Conservation (phyloP, 2,888 invertebrate genomes). For the Hydriomena furcata region DNA sequence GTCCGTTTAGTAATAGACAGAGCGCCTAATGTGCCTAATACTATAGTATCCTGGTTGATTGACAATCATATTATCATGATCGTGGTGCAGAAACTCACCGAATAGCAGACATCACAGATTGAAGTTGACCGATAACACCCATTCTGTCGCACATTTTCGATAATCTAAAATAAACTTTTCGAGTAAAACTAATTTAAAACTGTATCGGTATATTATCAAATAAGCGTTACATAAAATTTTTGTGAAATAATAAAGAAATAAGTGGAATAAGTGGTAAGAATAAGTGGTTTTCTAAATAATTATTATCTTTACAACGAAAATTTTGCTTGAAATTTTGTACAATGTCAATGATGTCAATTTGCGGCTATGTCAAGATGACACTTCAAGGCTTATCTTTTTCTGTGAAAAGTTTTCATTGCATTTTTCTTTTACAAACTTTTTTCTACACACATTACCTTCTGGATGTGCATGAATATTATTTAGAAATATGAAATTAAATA, state of each 20-base stretch:
- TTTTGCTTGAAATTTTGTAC: not conserved
- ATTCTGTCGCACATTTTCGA: slow-evolving; percentile 71
- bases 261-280: no score
- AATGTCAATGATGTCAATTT: slow-evolving; percentile 7
- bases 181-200: not conserved
- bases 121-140: slow-evolving; percentile 63
- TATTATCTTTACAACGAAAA: slow-evolving; percentile 5
- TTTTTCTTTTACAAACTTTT: not conserved
- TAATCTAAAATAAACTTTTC: slow-evolving; percentile 26
- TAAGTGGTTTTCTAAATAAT: no score
- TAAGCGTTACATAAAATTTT: no score
- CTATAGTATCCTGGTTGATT: no score
- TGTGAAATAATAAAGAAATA: no score
- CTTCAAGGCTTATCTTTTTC: not conserved
- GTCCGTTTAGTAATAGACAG: no score
- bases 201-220: no score
- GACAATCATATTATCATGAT: not conserved
- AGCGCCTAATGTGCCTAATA: no score
- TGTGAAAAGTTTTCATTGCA: slow-evolving; percentile 1
- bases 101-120: slow-evolving; percentile 66
- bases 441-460: not conserved
- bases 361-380: not conserved
- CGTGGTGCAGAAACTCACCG: slow-evolving; percentile 48
- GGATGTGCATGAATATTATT: no score
- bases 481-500: no score